Evolutionary conservation across 2,113 vertebrate genomes (phyloP).

Genomic region (Anhinga rufa): DNA sequence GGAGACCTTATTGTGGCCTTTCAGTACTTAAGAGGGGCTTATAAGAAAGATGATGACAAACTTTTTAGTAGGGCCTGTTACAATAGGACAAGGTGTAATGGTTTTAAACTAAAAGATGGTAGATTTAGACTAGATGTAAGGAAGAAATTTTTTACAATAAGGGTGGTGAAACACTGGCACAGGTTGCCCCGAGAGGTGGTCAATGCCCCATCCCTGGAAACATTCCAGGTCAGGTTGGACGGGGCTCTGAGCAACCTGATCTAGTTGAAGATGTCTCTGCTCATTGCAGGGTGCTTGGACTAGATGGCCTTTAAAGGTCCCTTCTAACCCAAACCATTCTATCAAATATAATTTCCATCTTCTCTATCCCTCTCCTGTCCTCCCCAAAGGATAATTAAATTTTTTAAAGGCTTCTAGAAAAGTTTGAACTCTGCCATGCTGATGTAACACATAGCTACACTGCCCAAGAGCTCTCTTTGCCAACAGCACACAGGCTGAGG

Average conservation of each 20-base stretch:
- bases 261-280: background rate
- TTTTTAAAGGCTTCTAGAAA: background rate
- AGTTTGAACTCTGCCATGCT: background rate
- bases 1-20: background rate
- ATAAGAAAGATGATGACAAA: background rate
- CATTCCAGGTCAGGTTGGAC: background rate
- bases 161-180: background rate
- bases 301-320: background rate
- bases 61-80: background rate
- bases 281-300: background rate
- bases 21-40: background rate
- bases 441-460: background rate
- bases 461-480: background rate
- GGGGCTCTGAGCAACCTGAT: background rate
- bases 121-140: background rate
- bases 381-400: background rate
- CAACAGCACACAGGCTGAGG: background rate
- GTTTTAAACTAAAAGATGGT: background rate
- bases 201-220: background rate
- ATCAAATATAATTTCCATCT: background rate
- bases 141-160: background rate
- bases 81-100: no score
- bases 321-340: background rate
- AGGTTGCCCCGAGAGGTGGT: background rate
- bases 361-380: accelerated